Base-by-base conservation (phyloP, 2,888 invertebrate species). In the Sphaerophoria rueppellii region DNA sequence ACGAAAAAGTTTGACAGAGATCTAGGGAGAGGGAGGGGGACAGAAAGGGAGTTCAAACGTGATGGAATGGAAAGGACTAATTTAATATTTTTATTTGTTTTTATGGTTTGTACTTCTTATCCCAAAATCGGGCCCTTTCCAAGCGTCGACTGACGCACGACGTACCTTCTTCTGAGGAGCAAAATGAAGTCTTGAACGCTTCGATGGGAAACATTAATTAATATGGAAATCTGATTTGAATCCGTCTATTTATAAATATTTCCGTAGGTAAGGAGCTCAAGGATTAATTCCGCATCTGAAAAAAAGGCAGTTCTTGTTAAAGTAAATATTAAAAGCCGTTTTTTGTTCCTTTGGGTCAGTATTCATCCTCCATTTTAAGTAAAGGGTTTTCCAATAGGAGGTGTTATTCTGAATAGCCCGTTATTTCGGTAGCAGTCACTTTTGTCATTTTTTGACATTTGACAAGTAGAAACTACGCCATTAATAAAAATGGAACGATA, bases 41-140 rank as follows among this genome's bases (percentile, higher is more conserved):
- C 3, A 32, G 32, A 50, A 14, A 4, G n/a, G 54, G 11, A 9
- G 11, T 12, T 12, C 7, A 2, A 63, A 63, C 43, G 43, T 63
- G 46, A 46, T 63, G 46, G 61, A 63, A 63, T 63, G 61, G 61
- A 46, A 63, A 46, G 14, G 46, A 34, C 61, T 46, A 63, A 58
- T 58, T 58, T 58, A 58, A 58, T 58, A 58, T 16, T 58, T 58
- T 11, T 24, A 40, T 16, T 24, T 58, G 12, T 58, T 16, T 35
- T 46, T 11, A 9, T 34, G 43, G 24, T 2, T 24, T 2, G 1
- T 32, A 63, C 24, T 46, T 9, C 46, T 46, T 63, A 48, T 63
- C 61, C 34, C 1, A 14, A 48, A 63, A 48, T 63, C 46, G 32
- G 24, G 24, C 24, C 24, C 2, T 24, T 24, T 2, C 24, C 24